Base-by-base conservation (phyloP, 2,888 invertebrate species). In the Drosophila vallismaia region DNA sequence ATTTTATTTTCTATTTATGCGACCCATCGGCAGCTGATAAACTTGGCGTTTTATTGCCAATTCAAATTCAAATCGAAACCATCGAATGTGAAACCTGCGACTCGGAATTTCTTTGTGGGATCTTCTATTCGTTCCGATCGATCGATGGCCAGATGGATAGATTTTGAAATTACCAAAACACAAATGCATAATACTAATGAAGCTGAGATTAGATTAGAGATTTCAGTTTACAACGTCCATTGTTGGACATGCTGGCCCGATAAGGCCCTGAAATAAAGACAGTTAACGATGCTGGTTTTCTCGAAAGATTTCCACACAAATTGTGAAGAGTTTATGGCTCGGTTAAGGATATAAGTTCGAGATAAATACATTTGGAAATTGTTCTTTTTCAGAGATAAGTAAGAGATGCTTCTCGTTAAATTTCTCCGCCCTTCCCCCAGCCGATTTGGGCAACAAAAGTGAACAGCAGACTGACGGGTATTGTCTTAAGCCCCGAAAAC, bases 21-120 rank as follows among this genome's bases (percentile, higher is more conserved):
- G 71, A 60, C 68, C 68, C 70, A 64, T 77, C 76, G 71, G 64
- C 83, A 76, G 80, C 86, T 86, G 86, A 82, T 82, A 82, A 86
- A 86, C 75, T 83, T 55, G 26, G 60, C 76, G 45, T 76, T 82
- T 82, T 86, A 82, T 86, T 78, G 86, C 78, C 86, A 86, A 82
- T 86, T 85, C 72, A 69, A 64, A 83, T 80, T 80, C 83, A 67
- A 80, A 80, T 67, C 28, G 60, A 70, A 68, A 68, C 33, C 53
- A 44, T 31, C 42, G 24, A 55, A 50, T 50, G 55, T 55, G 46
- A 67, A 55, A 68, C 51, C 52, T 24, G 6, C 8, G 26, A 8
- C n/a, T 4, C 38, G 63, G 63, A 63, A 64, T 63, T 63, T 63
- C 36, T 28, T 44, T 40, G 40, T 62, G 59, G 58, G 59, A 62